Evolutionary conservation across 2,113 vertebrate genomes (phyloP).

Genomic region (Brachyhypopomus gauderio): DNA sequence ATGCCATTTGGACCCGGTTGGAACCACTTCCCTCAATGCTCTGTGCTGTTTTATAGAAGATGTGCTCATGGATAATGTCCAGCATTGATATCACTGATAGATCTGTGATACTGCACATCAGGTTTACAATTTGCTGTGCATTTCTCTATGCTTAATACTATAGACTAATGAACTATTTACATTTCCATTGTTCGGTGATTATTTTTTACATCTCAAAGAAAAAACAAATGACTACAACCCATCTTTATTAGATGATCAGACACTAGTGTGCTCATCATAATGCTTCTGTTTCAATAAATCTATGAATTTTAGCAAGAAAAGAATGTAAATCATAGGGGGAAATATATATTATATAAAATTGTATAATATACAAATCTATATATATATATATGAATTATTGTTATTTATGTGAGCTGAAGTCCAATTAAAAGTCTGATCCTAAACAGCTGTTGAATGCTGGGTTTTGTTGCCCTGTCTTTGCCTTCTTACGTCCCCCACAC

Average conservation of each 20-base stretch:
- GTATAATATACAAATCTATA: constrained; percentile 75
- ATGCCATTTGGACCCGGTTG: constrained; percentile 67
- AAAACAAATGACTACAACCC: constrained; percentile 54
- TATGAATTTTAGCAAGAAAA: constrained; percentile 71
- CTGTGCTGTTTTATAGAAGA: constrained; percentile 47
- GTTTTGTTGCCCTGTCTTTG: constrained; percentile 13
- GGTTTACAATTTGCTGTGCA: constrained; percentile 54
- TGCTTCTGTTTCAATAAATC: constrained; percentile 70
- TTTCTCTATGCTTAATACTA: constrained; percentile 62
- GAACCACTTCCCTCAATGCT: constrained; percentile 59
- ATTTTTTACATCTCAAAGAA: constrained; percentile 42
- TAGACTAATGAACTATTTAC: constrained; percentile 64
- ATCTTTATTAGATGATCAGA: constrained; percentile 66
- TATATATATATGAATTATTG: constrained; percentile 76
- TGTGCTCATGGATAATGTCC: constrained; percentile 36
- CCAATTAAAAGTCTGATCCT: constrained; percentile 78
- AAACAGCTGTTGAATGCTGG: constrained; percentile 43
- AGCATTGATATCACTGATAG: constrained; percentile 33
- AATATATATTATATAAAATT: constrained; percentile 82
- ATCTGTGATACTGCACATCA: constrained; percentile 59
- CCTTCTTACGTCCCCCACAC: constrained; percentile 27
- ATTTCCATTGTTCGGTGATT: constrained; percentile 39
- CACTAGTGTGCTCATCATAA: constrained; percentile 64
- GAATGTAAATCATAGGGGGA: constrained; percentile 76
- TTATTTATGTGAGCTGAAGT: constrained; percentile 83